Percentiles rank a stretch among this genome's conserved stretches.
Evolutionary conservation across 2,888 invertebrate genomes (phyloP).

Genomic region (Gandaritis pyraliata): DNA sequence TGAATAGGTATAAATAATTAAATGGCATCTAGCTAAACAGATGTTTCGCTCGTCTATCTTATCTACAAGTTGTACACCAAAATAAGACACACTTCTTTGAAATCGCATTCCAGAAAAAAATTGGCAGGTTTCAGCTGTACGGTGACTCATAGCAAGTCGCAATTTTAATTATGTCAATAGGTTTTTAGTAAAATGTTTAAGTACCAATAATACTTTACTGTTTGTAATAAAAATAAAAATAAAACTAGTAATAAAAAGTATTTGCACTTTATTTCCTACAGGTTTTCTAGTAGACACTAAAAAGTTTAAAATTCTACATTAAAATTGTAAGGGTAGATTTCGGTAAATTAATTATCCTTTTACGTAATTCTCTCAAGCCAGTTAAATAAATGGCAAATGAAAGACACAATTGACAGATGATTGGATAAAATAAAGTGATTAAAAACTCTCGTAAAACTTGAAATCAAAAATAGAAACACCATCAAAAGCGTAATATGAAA

Average conservation of each 20-base stretch:
- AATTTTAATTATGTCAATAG: too few relatives aligned
- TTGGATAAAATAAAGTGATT: too few relatives aligned
- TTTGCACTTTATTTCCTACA: too few relatives aligned
- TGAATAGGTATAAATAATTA: not conserved
- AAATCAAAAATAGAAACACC: slow-evolving; percentile 7
- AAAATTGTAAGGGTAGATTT: too few relatives aligned
- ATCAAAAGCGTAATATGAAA: slow-evolving; percentile 51
- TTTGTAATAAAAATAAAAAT: too few relatives aligned
- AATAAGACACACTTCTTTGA: slow-evolving; percentile 1
- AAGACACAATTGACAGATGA: not conserved
- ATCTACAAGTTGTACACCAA: not conserved
- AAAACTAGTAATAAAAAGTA: too few relatives aligned
- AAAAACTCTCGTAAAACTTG: not conserved
- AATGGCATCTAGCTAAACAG: not conserved
- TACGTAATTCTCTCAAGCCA: not conserved
- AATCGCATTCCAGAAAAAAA: slow-evolving; percentile 8
- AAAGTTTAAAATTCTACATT: too few relatives aligned
- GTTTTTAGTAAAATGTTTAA: too few relatives aligned
- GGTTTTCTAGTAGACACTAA: too few relatives aligned
- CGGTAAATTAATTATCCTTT: too few relatives aligned
- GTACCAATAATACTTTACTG: too few relatives aligned
- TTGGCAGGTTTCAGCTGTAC: not conserved
- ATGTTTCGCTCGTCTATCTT: not conserved
- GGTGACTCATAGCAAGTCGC: too few relatives aligned
- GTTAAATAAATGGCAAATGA: not conserved